Conservation (phyloP, 2,113 vertebrate genomes). For the Saimiri boliviensis region DNA sequence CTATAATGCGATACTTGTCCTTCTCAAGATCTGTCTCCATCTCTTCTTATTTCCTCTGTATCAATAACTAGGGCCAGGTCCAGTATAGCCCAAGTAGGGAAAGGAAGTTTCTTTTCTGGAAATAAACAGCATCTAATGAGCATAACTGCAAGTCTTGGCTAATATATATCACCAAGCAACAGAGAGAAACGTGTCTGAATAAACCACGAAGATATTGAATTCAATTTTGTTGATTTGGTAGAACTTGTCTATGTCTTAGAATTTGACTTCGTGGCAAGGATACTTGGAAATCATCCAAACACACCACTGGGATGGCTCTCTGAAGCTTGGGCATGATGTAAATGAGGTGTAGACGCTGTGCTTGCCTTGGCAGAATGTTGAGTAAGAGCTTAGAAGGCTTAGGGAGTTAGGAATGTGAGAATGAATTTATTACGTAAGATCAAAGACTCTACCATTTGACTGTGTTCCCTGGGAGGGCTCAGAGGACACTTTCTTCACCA, state of each 20-base stretch:
- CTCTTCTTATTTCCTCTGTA: not conserved
- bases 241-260: not conserved
- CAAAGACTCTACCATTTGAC: too few species aligned
- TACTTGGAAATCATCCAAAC: not conserved
- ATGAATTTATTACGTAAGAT: accelerated
- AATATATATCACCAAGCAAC: accelerated
- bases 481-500: not conserved
- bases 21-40: too few species aligned
- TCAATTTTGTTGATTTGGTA: not conserved
- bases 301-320: not conserved
- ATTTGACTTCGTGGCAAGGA: not conserved
- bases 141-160: accelerated
- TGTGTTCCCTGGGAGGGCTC: not conserved
- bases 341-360: accelerated
- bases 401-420: not conserved
- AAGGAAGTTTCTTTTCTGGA: not conserved
- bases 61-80: not conserved
- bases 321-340: not conserved
- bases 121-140: not conserved
- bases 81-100: not conserved
- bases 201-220: accelerated
- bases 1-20: not conserved
- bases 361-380: accelerated
- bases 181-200: not conserved
- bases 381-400: not conserved